Percentiles rank a stretch among this genome's conserved stretches.
phyloP scores from a whole-genome alignment of 1,140 invertebrate species.

The Euura lappo region DNA sequence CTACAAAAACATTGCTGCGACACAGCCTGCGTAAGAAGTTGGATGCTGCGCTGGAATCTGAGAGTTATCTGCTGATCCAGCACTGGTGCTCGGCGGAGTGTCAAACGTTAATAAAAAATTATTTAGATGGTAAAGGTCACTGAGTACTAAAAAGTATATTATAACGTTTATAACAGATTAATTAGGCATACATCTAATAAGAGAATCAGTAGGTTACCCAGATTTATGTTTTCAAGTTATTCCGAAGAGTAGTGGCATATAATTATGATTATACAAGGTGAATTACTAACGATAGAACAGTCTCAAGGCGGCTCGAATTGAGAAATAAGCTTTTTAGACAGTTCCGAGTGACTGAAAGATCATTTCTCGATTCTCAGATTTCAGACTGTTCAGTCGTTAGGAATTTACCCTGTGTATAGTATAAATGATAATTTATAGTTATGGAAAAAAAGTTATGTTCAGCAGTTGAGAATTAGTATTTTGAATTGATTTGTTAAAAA shows the following conservation, averaged over 20 bases:
- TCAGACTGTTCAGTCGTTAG: no score
- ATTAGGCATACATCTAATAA: background rate
- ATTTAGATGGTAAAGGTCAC: slow-evolving; percentile 48
- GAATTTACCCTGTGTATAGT: no score
- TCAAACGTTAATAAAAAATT: slow-evolving; percentile 58
- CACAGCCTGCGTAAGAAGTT: slow-evolving; percentile 61
- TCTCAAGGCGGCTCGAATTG: no score
- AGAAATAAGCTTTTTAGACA: no score
- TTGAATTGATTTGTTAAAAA: no score
- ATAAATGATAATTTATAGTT: no score
- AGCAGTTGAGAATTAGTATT: no score
- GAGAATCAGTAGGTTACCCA: background rate
- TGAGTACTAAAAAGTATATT: background rate
- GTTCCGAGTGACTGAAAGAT: no score
- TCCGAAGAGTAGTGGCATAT: background rate
- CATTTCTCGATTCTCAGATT: no score
- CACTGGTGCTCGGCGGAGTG: slow-evolving; percentile 72
- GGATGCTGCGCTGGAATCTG: slow-evolving; percentile 64
- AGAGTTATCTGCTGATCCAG: slow-evolving; percentile 66
- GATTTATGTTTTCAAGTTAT: background rate
- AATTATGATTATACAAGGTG: background rate
- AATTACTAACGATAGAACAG: no score
- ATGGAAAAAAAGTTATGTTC: no score
- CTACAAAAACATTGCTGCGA: slow-evolving; percentile 65
- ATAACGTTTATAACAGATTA: no score